phyloP scores from a whole-genome alignment of 2,113 vertebrate species.

The Poeciliopsis retropinna region DNA sequence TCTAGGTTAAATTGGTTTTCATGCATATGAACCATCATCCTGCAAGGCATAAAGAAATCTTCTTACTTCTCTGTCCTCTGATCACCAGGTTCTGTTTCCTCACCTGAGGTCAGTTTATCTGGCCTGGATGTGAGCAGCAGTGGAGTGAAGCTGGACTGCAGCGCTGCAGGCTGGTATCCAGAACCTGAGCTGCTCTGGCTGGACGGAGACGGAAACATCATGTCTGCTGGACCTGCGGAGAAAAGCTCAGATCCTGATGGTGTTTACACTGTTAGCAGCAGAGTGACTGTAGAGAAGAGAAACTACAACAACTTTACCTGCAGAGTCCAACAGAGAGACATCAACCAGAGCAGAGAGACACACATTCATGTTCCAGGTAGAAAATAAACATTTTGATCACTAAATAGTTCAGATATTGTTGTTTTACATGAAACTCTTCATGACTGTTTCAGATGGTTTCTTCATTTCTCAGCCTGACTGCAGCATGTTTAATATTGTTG shows the following conservation, averaged over 20 bases:
- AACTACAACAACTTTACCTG: background rate
- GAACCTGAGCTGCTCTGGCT: constrained; percentile 26
- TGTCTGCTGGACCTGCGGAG: constrained; percentile 24
- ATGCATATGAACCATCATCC: too few species aligned
- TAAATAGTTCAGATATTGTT: background rate
- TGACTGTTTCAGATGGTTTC: constrained; percentile 1
- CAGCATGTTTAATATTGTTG: background rate
- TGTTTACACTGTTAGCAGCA: constrained; percentile 14
- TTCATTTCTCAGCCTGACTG: background rate
- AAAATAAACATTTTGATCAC: background rate
- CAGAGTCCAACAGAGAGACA: constrained; percentile 2
- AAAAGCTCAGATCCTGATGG: constrained; percentile 4
- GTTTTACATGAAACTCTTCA: background rate
- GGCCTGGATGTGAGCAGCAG: background rate
- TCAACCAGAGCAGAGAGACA: constrained; percentile 10
- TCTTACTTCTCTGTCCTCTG: background rate
- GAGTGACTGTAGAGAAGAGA: constrained; percentile 11
- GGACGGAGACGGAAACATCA: constrained; percentile 4
- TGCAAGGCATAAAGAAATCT: too few species aligned
- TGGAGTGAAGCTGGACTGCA: background rate
- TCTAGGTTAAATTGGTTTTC: too few species aligned
- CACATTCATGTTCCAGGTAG: background rate
- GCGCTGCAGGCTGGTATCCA: constrained; percentile 24
- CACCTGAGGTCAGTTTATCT: background rate
- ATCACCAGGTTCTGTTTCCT: background rate